A percentile compares a stretch with the other conserved stretches of the same genome.
Evolutionary conservation across 2,113 vertebrate genomes (phyloP).

Genomic region (Trachemys scripta): DNA sequence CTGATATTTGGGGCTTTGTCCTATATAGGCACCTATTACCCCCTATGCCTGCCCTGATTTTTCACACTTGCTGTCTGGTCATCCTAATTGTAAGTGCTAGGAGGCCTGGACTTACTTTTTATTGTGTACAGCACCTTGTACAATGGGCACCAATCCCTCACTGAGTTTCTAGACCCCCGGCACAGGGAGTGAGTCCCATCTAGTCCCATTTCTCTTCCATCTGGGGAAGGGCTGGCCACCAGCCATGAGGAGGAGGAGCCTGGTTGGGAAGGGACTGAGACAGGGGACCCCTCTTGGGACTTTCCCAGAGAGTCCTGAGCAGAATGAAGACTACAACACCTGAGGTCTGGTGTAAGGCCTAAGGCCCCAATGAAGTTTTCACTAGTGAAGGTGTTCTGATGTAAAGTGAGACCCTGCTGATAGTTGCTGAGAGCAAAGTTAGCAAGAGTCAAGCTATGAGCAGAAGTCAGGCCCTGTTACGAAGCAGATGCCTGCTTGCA

Average conservation of each 20-base stretch:
- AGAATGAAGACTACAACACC: not conserved
- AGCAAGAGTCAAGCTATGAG: too few relatives aligned
- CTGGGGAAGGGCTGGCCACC: not conserved
- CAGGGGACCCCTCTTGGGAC: not conserved
- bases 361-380: too few relatives aligned
- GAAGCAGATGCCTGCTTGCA: too few relatives aligned
- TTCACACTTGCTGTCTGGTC: too few relatives aligned
- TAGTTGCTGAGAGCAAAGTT: too few relatives aligned
- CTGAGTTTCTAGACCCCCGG: not conserved
- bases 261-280: not conserved
- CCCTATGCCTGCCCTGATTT: too few relatives aligned
- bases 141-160: not conserved
- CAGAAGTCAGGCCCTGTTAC: too few relatives aligned
- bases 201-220: not conserved
- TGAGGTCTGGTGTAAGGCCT: too few relatives aligned
- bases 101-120: not conserved
- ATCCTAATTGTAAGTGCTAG: not conserved
- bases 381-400: too few relatives aligned
- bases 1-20: too few relatives aligned
- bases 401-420: too few relatives aligned
- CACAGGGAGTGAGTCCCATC: not conserved
- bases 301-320: not conserved
- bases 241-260: not conserved
- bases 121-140: not conserved
- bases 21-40: too few relatives aligned